A percentile compares a stretch with the other conserved stretches of the same genome.
These are phyloP conservation scores for Biston betularia DNA, from an alignment of 2,888 invertebrate species.

Conservation along the genomic window DNA sequence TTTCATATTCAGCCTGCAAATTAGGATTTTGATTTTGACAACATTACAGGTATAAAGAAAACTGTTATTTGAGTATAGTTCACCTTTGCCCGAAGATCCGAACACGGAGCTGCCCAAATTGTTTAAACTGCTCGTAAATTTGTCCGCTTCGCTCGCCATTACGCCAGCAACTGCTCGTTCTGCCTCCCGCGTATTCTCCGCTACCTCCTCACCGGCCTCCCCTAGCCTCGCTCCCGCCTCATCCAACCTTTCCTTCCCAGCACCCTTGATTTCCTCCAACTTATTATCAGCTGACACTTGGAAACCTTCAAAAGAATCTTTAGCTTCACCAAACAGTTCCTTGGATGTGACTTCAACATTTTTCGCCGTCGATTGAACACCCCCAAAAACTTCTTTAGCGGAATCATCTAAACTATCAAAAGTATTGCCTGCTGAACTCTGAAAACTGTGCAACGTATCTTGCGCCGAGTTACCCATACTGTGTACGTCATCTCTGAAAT, in stretches of 20 bases:
- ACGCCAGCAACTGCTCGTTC: slow-evolving; percentile 61
- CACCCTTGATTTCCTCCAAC: slow-evolving; percentile 72
- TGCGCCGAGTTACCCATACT: slow-evolving; percentile 76
- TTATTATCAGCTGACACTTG: slow-evolving; percentile 79
- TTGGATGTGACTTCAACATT: slow-evolving; percentile 64
- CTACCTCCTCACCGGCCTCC: slow-evolving; percentile 56
- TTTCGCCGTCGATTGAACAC: slow-evolving; percentile 51
- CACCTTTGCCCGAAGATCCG: slow-evolving; percentile 82
- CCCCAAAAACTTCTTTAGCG: slow-evolving; percentile 65
- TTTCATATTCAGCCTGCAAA: too few relatives aligned
- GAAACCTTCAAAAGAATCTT: slow-evolving; percentile 77
- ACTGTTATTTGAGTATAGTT: neutral
- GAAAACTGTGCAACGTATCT: slow-evolving; percentile 79
- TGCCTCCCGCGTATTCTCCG: slow-evolving; percentile 53
- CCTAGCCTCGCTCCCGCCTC: slow-evolving; percentile 64
- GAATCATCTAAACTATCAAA: slow-evolving; percentile 81
- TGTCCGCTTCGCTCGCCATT: slow-evolving; percentile 71
- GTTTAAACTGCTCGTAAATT: slow-evolving; percentile 76
- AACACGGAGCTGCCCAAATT: slow-evolving; percentile 80
- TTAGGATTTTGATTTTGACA: too few relatives aligned
- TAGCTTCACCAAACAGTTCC: slow-evolving; percentile 65
- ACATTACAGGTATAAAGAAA: neutral
- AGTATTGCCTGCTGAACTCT: slow-evolving; percentile 81
- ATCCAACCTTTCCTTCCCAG: slow-evolving; percentile 61
- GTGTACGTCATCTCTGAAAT: slow-evolving; percentile 73